Percentiles rank a stretch among this genome's conserved stretches.
Conservation (phyloP, 2,888 invertebrate genomes). For the Phragmatobia fuliginosa region DNA sequence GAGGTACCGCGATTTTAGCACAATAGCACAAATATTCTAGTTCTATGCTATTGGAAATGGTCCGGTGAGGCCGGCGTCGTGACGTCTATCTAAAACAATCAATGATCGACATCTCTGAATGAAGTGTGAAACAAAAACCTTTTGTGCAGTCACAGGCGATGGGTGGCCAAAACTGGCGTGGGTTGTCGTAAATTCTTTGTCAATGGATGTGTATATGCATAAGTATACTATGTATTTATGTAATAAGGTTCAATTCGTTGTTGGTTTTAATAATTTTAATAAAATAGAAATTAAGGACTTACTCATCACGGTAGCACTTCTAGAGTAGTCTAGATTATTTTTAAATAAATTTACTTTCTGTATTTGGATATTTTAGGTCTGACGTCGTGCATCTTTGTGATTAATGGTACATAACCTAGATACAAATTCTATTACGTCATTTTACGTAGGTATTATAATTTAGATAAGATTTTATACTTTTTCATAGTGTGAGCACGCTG, state of each 20-base stretch:
- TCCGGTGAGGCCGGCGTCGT: slow-evolving; percentile 72
- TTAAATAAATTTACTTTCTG: background rate
- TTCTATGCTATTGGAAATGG: slow-evolving; percentile 65
- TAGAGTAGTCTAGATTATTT: background rate
- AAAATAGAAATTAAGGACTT: background rate
- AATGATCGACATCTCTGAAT: slow-evolving; percentile 83
- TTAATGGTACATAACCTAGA: no score
- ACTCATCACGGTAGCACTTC: background rate
- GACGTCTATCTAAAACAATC: slow-evolving; percentile 85
- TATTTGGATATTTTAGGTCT: background rate
- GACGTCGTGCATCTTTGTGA: background rate
- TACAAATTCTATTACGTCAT: background rate
- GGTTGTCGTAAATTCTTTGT: slow-evolving; percentile 61
- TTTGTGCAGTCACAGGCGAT: slow-evolving; percentile 60
- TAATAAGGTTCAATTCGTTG: slow-evolving; percentile 22
- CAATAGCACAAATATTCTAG: slow-evolving; percentile 70
- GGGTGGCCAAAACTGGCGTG: slow-evolving; percentile 76
- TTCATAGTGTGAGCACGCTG: background rate
- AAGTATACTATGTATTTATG: background rate
- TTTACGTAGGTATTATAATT: background rate
- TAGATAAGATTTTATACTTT: background rate
- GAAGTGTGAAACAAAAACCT: slow-evolving; percentile 78
- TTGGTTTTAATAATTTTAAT: background rate
- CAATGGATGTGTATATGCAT: slow-evolving; percentile 32
- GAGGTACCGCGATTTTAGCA: slow-evolving; percentile 75